Conservation (phyloP, 1,140 invertebrate species). For the Mamestra configurata region DNA sequence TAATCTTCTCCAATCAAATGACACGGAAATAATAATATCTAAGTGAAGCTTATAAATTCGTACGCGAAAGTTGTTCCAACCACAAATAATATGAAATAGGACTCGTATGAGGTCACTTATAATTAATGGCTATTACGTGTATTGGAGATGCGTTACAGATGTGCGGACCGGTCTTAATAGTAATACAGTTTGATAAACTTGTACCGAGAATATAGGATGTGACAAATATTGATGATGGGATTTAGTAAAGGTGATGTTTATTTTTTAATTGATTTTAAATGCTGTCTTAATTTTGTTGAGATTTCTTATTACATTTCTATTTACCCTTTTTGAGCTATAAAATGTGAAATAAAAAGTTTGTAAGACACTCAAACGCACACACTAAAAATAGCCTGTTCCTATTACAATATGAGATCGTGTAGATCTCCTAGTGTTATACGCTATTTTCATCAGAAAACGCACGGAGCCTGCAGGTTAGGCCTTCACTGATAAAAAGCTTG, state of each 20-base stretch:
- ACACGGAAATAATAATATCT: slow-evolving; percentile 38
- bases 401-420: too few relatives aligned
- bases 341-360: too few relatives aligned
- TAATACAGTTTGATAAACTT: slow-evolving; percentile 13
- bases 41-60: slow-evolving; percentile 6
- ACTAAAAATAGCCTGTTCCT: too few relatives aligned
- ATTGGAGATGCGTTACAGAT: slow-evolving; percentile 43
- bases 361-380: too few relatives aligned
- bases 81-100: slow-evolving; percentile 44
- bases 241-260: neutral
- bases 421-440: too few relatives aligned
- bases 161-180: slow-evolving; percentile 39
- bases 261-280: too few relatives aligned
- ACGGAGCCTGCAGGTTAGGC: too few relatives aligned
- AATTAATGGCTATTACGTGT: slow-evolving; percentile 56
- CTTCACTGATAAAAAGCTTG: too few relatives aligned
- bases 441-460: too few relatives aligned
- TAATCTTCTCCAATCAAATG: slow-evolving; percentile 8
- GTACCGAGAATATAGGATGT: neutral
- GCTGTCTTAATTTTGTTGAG: neutral
- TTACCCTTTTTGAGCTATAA: too few relatives aligned
- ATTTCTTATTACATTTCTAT: too few relatives aligned
- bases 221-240: neutral
- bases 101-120: slow-evolving; percentile 25
- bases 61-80: slow-evolving; percentile 40